Evolutionary conservation across 2,888 invertebrate genomes (phyloP), one percentile per base, ranked within the genome.

Genomic region (Phania funesta): DNA sequence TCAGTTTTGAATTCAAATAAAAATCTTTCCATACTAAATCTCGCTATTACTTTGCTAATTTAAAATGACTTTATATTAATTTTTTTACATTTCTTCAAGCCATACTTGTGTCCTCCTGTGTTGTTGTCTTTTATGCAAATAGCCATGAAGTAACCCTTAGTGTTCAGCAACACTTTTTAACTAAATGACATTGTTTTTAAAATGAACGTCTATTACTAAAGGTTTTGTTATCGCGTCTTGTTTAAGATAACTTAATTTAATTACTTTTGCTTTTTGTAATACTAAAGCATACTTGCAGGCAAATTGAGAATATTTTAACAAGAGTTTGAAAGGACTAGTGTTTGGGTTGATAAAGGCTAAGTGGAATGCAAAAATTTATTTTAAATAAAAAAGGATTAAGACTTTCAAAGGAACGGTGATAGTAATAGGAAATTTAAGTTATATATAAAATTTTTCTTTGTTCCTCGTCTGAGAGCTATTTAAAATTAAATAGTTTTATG

Each of bases 261-360:
- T 68, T 54, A 68, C 20, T 26, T 38, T 41, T 52, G 41, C 29
- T 50, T 13, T 22, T 24, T 48, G 22, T 16, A 7, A 35, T 22
- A 26, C 44, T 35, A 56, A 24, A 71, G 58, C 48, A 62, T 54
- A 44, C 62, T 58, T 65, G 52, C 9, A 65, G 58, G 64, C 16
- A 35, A 52, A 48, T 41, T 29, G 50, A 32, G 7, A 44, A 9
- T 13, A 56, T 22, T 22, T 22, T 52, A 1, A 9, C 16, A 24
- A 67, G 13, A 38, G n/a, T 5, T 11, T 48, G 0, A 32, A 13
- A n/a, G 16, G 7, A 52, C 26, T 3, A 52, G 8, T 44, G 16
- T 38, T 13, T 11, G 3, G 4, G 4, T 3, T 3, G 11, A 3
- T 38, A 13, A 38, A n/a, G 4, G 4, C 0, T 35, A 35, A 38